Conservation (phyloP, 2,888 invertebrate species). For the Campopleginae sp. region DNA sequence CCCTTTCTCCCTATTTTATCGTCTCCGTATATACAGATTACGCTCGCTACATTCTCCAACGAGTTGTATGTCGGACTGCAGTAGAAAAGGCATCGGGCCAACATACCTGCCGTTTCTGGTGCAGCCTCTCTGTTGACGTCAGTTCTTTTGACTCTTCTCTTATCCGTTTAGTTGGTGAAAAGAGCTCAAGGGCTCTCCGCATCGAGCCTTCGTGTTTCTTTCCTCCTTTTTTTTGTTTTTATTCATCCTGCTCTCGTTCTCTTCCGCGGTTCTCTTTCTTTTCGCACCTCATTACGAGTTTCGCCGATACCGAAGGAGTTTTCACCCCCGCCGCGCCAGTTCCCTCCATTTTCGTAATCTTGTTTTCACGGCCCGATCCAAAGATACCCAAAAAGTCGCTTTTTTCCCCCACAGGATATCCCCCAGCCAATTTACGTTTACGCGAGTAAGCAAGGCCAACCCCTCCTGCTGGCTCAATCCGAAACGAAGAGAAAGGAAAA, state of each 20-base stretch:
- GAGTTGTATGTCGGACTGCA: constrained; percentile 53
- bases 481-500: constrained; percentile 7
- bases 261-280: constrained; percentile 5
- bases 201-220: not conserved
- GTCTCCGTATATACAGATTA: constrained; percentile 1
- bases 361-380: constrained; percentile 63
- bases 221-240: constrained; percentile 1
- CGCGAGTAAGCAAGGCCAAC: constrained; percentile 1
- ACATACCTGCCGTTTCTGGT: constrained; percentile 43
- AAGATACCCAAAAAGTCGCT: constrained; percentile 64
- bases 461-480: constrained; percentile 3
- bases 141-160: constrained; percentile 54
- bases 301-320: constrained; percentile 46
- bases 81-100: constrained; percentile 63
- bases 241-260: not conserved
- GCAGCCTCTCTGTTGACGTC: constrained; percentile 61
- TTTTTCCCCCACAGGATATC: constrained; percentile 46
- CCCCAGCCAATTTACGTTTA: constrained; percentile 64
- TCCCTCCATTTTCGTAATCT: constrained; percentile 47
- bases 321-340: constrained; percentile 5
- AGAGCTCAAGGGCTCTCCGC: not conserved
- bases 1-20: not conserved
- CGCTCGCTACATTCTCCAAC: constrained; percentile 41
- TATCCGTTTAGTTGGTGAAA: not conserved
- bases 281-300: constrained; percentile 65